phyloP scores from a whole-genome alignment of 2,797 vertebrate species.

The Rhincodon typus region DNA sequence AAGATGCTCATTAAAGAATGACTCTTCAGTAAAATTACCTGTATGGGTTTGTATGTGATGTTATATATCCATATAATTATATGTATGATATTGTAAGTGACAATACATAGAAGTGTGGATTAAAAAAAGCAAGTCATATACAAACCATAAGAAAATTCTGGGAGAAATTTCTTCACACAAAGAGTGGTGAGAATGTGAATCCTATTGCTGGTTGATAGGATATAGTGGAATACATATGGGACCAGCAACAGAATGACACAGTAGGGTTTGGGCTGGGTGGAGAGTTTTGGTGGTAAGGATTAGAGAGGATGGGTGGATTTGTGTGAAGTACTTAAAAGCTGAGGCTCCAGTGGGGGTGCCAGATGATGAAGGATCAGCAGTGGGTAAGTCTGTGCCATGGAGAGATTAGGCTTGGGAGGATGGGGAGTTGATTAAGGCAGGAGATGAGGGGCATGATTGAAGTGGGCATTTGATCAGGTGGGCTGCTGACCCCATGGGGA shows the following conservation, averaged over 20 bases:
- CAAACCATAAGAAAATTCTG: neutral
- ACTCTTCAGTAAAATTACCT: neutral
- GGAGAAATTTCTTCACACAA: neutral
- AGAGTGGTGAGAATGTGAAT: neutral
- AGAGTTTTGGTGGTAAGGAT: neutral
- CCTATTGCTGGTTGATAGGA: neutral
- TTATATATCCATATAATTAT: neutral
- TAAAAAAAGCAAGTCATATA: neutral
- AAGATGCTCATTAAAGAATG: conserved; percentile 1
- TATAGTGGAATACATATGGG: neutral
- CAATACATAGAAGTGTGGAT: neutral
- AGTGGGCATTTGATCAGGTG: neutral
- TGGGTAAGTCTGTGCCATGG: neutral
- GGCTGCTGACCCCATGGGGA: too few relatives aligned
- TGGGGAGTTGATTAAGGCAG: neutral
- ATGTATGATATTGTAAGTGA: neutral
- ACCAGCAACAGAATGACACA: neutral
- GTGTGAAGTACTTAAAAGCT: neutral
- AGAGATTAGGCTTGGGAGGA: neutral
- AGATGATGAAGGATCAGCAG: neutral
- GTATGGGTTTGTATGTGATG: neutral
- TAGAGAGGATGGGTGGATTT: neutral
- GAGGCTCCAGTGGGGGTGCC: neutral
- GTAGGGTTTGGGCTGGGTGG: neutral
- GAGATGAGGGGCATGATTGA: neutral